These are phyloP conservation scores for Aleiodes leptofemur DNA, from an alignment of 2,888 invertebrate genomes.

Conservation along the genomic window DNA sequence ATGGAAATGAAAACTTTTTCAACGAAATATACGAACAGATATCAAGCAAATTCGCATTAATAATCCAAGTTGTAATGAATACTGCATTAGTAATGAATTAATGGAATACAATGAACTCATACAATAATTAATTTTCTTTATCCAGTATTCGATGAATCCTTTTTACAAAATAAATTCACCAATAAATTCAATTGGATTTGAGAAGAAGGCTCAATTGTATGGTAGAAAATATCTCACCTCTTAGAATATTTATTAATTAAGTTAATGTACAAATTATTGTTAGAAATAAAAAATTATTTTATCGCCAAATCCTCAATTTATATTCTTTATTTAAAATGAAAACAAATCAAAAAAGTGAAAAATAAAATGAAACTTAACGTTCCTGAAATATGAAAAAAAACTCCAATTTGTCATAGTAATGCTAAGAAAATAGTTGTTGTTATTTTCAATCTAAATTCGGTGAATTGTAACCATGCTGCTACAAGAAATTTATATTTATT, in stretches of 20 bases:
- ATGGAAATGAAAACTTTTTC: constrained; percentile 98
- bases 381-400: no score
- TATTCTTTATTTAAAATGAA: not conserved
- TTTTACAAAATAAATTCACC: constrained; percentile 96
- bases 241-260: constrained; percentile 67
- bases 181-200: constrained; percentile 95
- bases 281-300: not conserved
- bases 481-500: no score
- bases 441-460: no score
- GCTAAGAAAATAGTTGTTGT: no score
- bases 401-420: no score
- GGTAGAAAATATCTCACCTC: constrained; percentile 91
- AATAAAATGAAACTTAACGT: no score
- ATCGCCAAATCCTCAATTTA: not conserved
- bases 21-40: constrained; percentile 98
- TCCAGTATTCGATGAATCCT: constrained; percentile 91
- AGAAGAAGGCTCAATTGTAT: constrained; percentile 92
- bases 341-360: not conserved
- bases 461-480: no score
- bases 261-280: constrained; percentile 1
- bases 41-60: constrained; percentile 84
- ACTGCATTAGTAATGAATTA: not conserved
- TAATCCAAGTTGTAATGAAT: not conserved
- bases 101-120: no score
- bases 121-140: constrained; percentile 59